Evolutionary conservation across 2,113 vertebrate species (phyloP), one percentile per base, ranked within the genome.

Genomic region (Platanista minor): DNA sequence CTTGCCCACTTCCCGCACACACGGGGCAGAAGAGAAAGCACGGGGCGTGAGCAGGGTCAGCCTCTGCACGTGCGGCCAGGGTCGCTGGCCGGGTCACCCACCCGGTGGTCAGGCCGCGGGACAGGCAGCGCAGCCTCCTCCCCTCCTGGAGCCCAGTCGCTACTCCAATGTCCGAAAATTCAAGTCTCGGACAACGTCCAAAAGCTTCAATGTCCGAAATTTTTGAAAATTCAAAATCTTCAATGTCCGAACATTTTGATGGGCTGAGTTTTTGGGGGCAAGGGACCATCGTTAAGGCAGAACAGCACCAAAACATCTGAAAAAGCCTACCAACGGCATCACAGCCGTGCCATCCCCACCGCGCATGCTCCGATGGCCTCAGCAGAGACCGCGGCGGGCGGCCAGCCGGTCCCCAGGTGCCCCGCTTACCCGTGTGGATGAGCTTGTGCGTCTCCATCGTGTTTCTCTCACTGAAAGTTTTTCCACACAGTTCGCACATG

Each of bases 391-490:
- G 20, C 0, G 0, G 33, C 0, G 0, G 9, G 25, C 0, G 0
- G 64, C 6, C 14, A 1, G 41, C 1, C 0, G 2, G 41, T 2
- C 74, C 5, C 2, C 74, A 49, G 43, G 43, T 0, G 5, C 11
- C 31, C 3, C 1, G 67, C 98, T 98, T 92, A 99, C 99, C 99
- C 98, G 99, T 99, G 97, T 99, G 99, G 96, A 99, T 99, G 94
- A 99, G 98, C 96, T 99, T 99, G 98, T 99, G 99, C 1, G 99
- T 99, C 97, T 99, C 99, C 97, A 99, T 99, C 0, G 99, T 99
- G 62, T 99, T 99, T 97, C 99, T 99, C 98, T 99, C 99, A 0
- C 99, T 99, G 97, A 99, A 99, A 0, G 99, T 99, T 98, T 99
- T 99, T 4, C 99, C 99, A 23, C 99, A 99, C 96, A 99, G 97